Evolutionary conservation across 2,888 invertebrate genomes (phyloP).

Genomic region (Pseudoips prasinana): DNA sequence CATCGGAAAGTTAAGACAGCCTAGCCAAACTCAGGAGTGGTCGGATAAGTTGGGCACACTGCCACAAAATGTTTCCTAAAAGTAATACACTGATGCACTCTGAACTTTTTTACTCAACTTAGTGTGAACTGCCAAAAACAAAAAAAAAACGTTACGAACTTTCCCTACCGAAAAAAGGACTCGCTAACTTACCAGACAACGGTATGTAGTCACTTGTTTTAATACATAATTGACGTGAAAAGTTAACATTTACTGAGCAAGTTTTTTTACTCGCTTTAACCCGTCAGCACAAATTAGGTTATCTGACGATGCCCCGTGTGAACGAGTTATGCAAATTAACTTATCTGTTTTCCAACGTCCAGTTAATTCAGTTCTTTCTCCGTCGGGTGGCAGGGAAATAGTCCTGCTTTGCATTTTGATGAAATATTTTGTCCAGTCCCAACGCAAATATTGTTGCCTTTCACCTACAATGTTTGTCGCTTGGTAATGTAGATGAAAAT

Average conservation of each 20-base stretch:
- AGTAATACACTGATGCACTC: too few relatives aligned
- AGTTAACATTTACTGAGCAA: constrained; percentile 28
- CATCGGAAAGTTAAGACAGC: too few relatives aligned
- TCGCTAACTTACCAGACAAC: constrained; percentile 1
- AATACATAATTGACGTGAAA: constrained; percentile 24
- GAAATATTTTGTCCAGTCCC: constrained; percentile 54
- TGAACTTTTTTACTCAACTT: too few relatives aligned
- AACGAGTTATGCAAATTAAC: constrained; percentile 76
- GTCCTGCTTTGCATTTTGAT: constrained; percentile 76
- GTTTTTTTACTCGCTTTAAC: constrained; percentile 49
- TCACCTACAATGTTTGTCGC: constrained; percentile 18
- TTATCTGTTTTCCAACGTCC: constrained; percentile 75
- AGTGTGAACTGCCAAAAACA: too few relatives aligned
- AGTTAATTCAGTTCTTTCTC: constrained; percentile 74
- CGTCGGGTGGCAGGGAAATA: constrained; percentile 47
- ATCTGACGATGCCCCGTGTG: constrained; percentile 59
- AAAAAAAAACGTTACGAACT: too few relatives aligned
- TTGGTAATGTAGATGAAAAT: not conserved
- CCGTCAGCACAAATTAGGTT: constrained; percentile 67
- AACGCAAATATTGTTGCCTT: constrained; percentile 30
- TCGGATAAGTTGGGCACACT: too few relatives aligned
- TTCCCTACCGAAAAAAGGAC: constrained; percentile 2
- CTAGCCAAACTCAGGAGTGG: too few relatives aligned
- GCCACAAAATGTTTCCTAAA: too few relatives aligned
- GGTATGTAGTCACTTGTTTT: constrained; percentile 14